These are phyloP conservation scores for Agriotes lineatus DNA, from an alignment of 2,888 invertebrate genomes.

Conservation along the genomic window DNA sequence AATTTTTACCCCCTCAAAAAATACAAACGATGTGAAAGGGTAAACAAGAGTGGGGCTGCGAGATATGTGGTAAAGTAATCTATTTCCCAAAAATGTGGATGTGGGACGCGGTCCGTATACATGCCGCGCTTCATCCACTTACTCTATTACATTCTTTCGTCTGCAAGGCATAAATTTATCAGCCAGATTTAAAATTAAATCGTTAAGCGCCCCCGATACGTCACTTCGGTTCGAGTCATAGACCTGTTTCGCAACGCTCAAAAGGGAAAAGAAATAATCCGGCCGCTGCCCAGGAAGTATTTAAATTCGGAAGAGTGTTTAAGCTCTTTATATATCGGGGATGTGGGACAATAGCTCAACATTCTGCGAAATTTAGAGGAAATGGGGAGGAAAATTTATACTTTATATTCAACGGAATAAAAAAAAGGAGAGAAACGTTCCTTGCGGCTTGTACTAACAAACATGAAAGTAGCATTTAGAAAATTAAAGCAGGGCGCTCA, in stretches of 20 bases:
- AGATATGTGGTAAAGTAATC: constrained; percentile 31
- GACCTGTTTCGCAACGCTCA: neutral
- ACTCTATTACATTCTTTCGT: constrained; percentile 24
- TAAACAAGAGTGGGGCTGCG: constrained; percentile 35
- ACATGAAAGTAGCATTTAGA: constrained; percentile 28
- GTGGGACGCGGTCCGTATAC: constrained; percentile 18
- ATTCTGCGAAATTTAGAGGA: constrained; percentile 33
- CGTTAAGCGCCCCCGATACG: neutral
- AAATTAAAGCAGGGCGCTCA: constrained; percentile 46
- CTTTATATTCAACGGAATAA: constrained; percentile 35
- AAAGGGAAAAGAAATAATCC: constrained; percentile 12
- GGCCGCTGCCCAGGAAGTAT: constrained; percentile 13
- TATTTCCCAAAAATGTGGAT: constrained; percentile 30
- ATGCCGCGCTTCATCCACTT: constrained; percentile 20
- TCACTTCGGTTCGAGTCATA: neutral
- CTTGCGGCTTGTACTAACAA: constrained; percentile 21
- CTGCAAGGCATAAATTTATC: constrained; percentile 17
- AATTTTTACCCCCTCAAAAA: constrained; percentile 30
- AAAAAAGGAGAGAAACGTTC: constrained; percentile 18
- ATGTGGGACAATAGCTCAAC: constrained; percentile 35
- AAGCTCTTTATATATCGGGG: constrained; percentile 31
- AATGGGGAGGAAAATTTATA: constrained; percentile 39
- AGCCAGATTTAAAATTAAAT: constrained; percentile 21
- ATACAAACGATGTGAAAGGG: constrained; percentile 35
- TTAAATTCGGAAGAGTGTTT: constrained; percentile 28